Base-by-base conservation (phyloP, 2,888 invertebrate species). In the Cephonodes hylas region DNA sequence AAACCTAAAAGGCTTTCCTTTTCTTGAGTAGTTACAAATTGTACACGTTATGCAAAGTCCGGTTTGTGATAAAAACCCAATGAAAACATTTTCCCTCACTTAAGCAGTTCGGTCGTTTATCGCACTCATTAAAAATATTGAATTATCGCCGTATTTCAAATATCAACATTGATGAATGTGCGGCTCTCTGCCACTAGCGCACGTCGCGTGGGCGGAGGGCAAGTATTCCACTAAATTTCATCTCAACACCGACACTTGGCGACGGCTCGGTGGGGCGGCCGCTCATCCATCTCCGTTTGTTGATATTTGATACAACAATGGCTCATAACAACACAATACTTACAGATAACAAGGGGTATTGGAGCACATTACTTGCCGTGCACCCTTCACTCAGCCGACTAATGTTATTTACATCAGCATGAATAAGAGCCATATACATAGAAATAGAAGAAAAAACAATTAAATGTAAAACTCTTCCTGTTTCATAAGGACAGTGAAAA, bases 161-260 rank as follows among this genome's bases (percentile, higher is more conserved):
- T 20, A 44, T 15, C 25, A 6, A 27, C 15, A 27, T 15, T 6
- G 7, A 1, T 7, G 15, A 7, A 3, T 53, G 27, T 53, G 15
- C 18, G 10, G 18, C 31, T 53, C 15, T 27, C n/a, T 10, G 27
- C 7, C n/a, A 38, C 3, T 8, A 2, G 8, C n/a, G 44, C 48
- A 53, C 18, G 38, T 31, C 18, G 53, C 53, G 53, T 53, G 53
- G 53, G 53, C 10, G 10, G 31, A 31, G 31, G 31, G 53, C 53
- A 53, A 53, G 18, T 53, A 53, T 53, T 18, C 53, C 31, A 53
- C 53, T 31, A 53, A 25, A 42, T 58, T 44, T 58, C 25, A 58
- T 15, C 22, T 42, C 8, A 4, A 53, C 53, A 53, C 31, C 53
- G 42, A 38, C n/a, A 38, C 38, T 38, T 38, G 38, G n/a, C n/a